Evolutionary conservation across 2,797 vertebrate species (phyloP).

Genomic region (Passerculus sandwichensis): DNA sequence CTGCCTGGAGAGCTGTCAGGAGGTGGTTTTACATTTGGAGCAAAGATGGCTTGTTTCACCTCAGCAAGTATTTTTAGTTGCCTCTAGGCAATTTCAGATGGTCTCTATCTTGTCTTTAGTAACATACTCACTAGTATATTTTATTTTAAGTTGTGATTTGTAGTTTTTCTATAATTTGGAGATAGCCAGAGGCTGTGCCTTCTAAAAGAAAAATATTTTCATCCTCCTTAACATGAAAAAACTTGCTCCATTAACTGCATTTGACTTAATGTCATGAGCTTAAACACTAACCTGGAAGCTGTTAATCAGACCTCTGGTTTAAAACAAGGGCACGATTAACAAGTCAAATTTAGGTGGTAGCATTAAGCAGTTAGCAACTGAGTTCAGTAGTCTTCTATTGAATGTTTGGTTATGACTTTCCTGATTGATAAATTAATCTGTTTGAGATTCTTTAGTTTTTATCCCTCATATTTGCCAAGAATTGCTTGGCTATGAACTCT

Average conservation of each 20-base stretch:
- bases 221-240: not conserved
- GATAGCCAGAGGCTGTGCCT: constrained; percentile 19
- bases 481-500: not conserved
- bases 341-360: not conserved
- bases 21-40: constrained; percentile 22
- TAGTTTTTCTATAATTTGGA: constrained; percentile 29
- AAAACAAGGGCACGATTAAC: not conserved
- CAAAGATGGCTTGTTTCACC: constrained; percentile 1
- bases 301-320: not conserved
- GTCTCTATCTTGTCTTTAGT: constrained; percentile 33
- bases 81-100: constrained; percentile 1
- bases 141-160: constrained; percentile 27
- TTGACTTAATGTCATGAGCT: not conserved
- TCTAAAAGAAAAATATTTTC: not conserved
- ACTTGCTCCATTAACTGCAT: not conserved
- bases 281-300: constrained; percentile 15
- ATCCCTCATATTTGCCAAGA: not conserved
- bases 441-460: not conserved
- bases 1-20: not conserved
- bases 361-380: not conserved
- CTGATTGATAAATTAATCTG: not conserved
- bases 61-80: constrained; percentile 25
- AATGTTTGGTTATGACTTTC: not conserved
- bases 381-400: not conserved
- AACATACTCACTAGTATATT: not conserved